Percentiles rank a stretch among this genome's conserved stretches.
phyloP scores from a whole-genome alignment of 2,797 vertebrate species.

The Apogon hyalosoma region DNA sequence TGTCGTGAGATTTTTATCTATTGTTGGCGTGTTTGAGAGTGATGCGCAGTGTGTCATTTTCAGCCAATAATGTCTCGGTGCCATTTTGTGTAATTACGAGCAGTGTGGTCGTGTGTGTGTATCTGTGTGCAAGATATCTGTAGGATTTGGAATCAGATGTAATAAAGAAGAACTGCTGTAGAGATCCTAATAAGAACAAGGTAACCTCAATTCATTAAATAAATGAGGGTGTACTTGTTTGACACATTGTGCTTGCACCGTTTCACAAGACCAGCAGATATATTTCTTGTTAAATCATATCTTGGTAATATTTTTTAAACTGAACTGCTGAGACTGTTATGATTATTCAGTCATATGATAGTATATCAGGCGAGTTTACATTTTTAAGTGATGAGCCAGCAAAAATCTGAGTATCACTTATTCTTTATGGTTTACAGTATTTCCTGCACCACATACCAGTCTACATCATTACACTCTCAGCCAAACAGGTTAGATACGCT shows the following conservation, averaged over 20 bases:
- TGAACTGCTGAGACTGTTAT: neutral
- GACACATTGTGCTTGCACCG: neutral
- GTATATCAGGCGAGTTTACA: too few relatives aligned
- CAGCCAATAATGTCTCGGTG: constrained; percentile 4
- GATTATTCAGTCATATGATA: too few relatives aligned
- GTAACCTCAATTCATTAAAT: constrained; percentile 25
- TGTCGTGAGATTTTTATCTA: constrained; percentile 27
- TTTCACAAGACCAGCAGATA: neutral
- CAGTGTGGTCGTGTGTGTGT: constrained; percentile 13
- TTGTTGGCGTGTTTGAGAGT: constrained; percentile 13
- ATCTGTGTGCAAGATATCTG: neutral
- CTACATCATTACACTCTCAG: too few relatives aligned
- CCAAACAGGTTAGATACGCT: too few relatives aligned
- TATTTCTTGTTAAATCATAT: neutral
- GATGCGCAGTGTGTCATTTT: constrained; percentile 16
- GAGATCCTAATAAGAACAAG: constrained; percentile 17
- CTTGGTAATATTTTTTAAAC: neutral
- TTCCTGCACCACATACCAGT: too few relatives aligned
- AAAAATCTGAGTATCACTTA: too few relatives aligned
- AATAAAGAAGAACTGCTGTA: constrained; percentile 2
- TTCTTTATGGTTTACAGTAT: too few relatives aligned
- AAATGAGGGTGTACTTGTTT: constrained; percentile 9
- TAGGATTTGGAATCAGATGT: too few relatives aligned
- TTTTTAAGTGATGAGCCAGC: too few relatives aligned
- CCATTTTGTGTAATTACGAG: constrained; percentile 33